These are phyloP conservation scores for Exephanes ischioxanthus DNA, from an alignment of 2,888 invertebrate genomes.

Conservation along the genomic window DNA sequence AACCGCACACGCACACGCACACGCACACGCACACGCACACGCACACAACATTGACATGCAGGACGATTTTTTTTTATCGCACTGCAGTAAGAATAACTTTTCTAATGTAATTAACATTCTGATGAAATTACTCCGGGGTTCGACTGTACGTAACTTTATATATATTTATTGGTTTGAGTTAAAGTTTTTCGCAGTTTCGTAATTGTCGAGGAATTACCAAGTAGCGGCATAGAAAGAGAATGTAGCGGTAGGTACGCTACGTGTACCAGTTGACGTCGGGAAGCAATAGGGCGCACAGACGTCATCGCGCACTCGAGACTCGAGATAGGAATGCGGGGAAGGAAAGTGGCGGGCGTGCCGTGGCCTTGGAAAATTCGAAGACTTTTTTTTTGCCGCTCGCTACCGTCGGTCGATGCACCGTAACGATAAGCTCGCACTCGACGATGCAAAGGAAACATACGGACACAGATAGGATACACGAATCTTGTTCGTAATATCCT, in stretches of 20 bases:
- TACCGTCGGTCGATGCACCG: slow-evolving; percentile 49
- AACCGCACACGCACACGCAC: neutral
- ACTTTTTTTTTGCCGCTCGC: slow-evolving; percentile 42
- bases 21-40: neutral
- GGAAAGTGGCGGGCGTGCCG: slow-evolving; percentile 66
- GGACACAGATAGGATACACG: neutral
- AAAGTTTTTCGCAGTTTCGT: slow-evolving; percentile 7
- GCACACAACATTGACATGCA: neutral
- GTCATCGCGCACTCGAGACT: slow-evolving; percentile 48
- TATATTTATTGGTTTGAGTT: neutral
- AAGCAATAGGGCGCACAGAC: slow-evolving; percentile 62
- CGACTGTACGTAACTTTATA: neutral
- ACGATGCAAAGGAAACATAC: neutral
- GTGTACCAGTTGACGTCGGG: slow-evolving; percentile 17
- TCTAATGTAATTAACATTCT: neutral
- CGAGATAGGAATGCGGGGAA: slow-evolving; percentile 64
- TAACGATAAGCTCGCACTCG: slow-evolving; percentile 30
- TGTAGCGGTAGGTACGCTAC: neutral
- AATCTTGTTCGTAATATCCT: slow-evolving; percentile 8
- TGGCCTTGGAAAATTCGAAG: slow-evolving; percentile 67
- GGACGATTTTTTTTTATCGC: neutral
- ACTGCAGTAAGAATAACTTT: neutral
- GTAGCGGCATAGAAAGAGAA: neutral
- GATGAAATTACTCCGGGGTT: neutral
- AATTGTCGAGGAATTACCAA: neutral